Base-by-base conservation (phyloP, 2,888 invertebrate species). In the Lasioglossum calceatum region DNA sequence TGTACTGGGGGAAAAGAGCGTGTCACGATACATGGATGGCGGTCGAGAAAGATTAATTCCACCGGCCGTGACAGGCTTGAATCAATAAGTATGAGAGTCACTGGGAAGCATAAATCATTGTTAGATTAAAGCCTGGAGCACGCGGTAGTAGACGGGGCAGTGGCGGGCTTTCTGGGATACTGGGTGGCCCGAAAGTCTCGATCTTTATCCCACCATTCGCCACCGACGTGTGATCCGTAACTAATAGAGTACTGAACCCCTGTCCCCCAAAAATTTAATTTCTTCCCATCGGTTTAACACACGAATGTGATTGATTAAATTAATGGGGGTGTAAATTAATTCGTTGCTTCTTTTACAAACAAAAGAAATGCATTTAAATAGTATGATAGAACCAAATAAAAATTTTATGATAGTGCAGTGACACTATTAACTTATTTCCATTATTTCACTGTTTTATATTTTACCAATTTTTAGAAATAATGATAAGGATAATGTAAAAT, bases 51-150 rank as follows among this genome's bases (percentile, higher is more conserved):
- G 82, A 86, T 87, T 83, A 87, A 86, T 80, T 75, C 73, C 7
- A 64, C 3, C 74, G 67, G 42, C 36, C 74, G 79, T 82, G 85
- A 86, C 82, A 72, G 80, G 77, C 67, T 86, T 81, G 80, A 86
- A 86, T 87, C 87, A 83, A 87, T 87, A 86, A 83, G 86, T 76
- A 87, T 93, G 94, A 93, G 94, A 93, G 87, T 91, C 94, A 88
- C 93, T 93, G 94, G 81, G 86, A 88, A 90, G 91, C 91, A 94
- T 94, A 94, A 94, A 95, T 95, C 94, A 94, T 94, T 93, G 94
- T 94, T 94, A 94, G 94, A 95, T 94, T 94, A 94, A 94, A 94
- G 92, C 93, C 93, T 90, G 92, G 93, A 93, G 89, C 88, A 90
- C 85, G 88, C 87, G 85, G 91, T 84, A 87, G 89, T 88, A 87